Conservation (phyloP, 2,888 invertebrate species). For the Aspidiotus rigidus region DNA sequence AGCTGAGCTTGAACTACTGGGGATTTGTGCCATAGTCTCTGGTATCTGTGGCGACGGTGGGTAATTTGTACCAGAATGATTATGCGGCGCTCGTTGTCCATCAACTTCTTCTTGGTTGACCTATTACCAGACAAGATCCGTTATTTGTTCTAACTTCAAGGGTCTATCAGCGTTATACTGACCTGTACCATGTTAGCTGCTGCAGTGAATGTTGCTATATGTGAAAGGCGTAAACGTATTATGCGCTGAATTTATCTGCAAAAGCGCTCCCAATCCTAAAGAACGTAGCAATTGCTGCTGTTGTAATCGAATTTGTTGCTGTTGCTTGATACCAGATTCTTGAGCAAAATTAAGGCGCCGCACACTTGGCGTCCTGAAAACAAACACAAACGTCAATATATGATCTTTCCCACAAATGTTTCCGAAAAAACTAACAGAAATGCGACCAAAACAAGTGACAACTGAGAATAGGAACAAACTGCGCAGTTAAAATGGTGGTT, state of each 20-base stretch:
- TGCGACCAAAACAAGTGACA: too few species aligned
- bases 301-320: slow-evolving; percentile 86
- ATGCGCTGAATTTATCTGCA: slow-evolving; percentile 13
- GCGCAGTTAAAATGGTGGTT: too few species aligned
- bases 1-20: slow-evolving; percentile 22
- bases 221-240: not conserved
- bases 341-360: slow-evolving; percentile 97
- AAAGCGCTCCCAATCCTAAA: slow-evolving; percentile 41
- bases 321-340: slow-evolving; percentile 80
- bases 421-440: too few species aligned
- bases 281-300: slow-evolving; percentile 82
- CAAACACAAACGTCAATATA: not conserved
- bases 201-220: slow-evolving; percentile 49
- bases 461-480: too few species aligned
- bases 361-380: slow-evolving; percentile 84
- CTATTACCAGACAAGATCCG: slow-evolving; percentile 40
- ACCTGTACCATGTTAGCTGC: slow-evolving; percentile 54
- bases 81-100: slow-evolving; percentile 71
- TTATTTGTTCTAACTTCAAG: not conserved
- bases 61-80: slow-evolving; percentile 63
- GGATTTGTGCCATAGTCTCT: slow-evolving; percentile 41
- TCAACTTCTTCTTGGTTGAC: slow-evolving; percentile 90
- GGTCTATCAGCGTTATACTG: slow-evolving; percentile 24
- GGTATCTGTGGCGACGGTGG: slow-evolving; percentile 51
- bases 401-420: too few species aligned